phyloP scores from a whole-genome alignment of 1,140 invertebrate species.

The Drosophila willistoni region DNA sequence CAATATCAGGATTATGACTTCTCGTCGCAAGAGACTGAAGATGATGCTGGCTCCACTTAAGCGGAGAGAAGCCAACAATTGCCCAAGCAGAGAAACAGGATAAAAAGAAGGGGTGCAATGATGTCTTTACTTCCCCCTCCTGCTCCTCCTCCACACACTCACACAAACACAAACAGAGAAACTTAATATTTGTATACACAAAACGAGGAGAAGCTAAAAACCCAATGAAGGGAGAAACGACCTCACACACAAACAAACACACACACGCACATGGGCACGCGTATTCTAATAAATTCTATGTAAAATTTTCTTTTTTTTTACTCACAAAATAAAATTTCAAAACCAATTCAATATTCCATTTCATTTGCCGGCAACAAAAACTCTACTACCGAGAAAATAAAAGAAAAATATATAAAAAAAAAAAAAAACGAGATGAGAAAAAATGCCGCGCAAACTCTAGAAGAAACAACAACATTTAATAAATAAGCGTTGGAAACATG shows the following conservation, averaged over 20 bases:
- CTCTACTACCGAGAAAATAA: neutral
- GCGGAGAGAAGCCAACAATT: too few species aligned
- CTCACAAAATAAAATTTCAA: neutral
- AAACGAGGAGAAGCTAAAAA: neutral
- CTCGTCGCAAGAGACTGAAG: too few species aligned
- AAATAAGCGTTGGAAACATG: slow-evolving; percentile 74
- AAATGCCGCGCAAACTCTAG: slow-evolving; percentile 70
- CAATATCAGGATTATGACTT: too few species aligned
- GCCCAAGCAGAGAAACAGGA: too few species aligned
- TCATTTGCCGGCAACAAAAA: slow-evolving; percentile 7
- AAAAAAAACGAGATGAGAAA: slow-evolving; percentile 8
- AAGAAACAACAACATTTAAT: slow-evolving; percentile 54
- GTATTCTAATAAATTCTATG: slow-evolving; percentile 21
- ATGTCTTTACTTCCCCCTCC: too few species aligned
- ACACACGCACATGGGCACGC: slow-evolving; percentile 5
- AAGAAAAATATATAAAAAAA: neutral
- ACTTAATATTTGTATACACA: slow-evolving; percentile 8
- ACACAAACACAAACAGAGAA: neutral
- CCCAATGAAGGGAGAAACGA: slow-evolving; percentile 37
- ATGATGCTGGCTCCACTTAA: too few species aligned
- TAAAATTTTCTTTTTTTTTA: slow-evolving; percentile 18
- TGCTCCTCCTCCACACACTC: too few species aligned
- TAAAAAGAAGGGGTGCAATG: too few species aligned
- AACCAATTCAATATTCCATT: slow-evolving; percentile 2
- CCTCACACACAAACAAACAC: slow-evolving; percentile 18